A percentile compares a stretch with the other conserved stretches of the same genome.
These are phyloP conservation scores for Amblyopsis rosae DNA, from an alignment of 2,113 vertebrate species.

Conservation along the genomic window DNA sequence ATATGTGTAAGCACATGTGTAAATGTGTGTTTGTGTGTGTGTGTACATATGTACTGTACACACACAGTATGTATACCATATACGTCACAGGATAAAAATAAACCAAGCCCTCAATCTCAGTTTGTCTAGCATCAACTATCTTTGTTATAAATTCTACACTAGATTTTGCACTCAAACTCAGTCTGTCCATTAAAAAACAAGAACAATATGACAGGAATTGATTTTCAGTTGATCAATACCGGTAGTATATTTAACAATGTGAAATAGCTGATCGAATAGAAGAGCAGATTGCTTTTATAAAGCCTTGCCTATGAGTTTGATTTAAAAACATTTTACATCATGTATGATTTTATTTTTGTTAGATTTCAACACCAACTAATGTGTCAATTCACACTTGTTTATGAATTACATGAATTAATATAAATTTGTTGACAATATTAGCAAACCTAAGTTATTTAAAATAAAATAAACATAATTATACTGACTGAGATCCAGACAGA, in stretches of 20 bases:
- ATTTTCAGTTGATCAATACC: background rate
- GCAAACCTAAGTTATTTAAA: slow-evolving; percentile 70
- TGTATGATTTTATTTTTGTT: slow-evolving; percentile 25
- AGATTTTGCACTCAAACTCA: background rate
- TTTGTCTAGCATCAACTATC: background rate
- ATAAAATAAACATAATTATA: slow-evolving; percentile 22
- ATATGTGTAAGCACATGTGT: background rate
- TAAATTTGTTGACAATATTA: slow-evolving; percentile 23
- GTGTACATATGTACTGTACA: too few relatives aligned
- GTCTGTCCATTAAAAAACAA: background rate
- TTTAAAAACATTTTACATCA: slow-evolving; percentile 2
- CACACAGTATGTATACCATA: too few relatives aligned
- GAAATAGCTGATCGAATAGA: background rate
- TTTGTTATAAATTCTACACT: background rate
- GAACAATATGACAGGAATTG: background rate
- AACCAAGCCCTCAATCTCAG: background rate
- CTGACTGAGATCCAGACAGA: slow-evolving; percentile 44
- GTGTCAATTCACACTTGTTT: slow-evolving; percentile 31
- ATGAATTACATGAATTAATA: slow-evolving; percentile 14
- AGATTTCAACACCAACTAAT: slow-evolving; percentile 37
- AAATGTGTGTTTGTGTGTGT: background rate
- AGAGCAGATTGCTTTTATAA: background rate
- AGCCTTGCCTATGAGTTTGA: background rate
- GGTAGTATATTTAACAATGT: background rate
- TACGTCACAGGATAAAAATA: background rate